Evolutionary conservation across 1,140 invertebrate genomes (phyloP).

Genomic region (Physella acuta): DNA sequence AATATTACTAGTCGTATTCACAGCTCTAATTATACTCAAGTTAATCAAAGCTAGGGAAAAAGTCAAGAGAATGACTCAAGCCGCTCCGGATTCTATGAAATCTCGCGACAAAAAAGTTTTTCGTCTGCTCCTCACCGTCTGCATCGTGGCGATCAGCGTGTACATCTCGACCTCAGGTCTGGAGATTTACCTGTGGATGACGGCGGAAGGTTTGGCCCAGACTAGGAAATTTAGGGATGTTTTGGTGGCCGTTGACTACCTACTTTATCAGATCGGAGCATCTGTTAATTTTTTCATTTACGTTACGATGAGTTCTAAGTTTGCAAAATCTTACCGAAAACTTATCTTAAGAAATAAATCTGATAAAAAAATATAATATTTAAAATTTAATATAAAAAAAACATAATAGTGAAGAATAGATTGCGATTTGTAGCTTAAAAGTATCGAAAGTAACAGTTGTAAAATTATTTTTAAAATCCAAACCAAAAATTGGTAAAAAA

Average conservation of each 20-base stretch:
- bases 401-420: no score
- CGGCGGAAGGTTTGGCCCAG: not conserved
- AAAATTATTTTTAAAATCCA: no score
- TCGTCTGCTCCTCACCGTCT: slow-evolving; percentile 2
- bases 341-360: no score
- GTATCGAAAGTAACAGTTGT: no score
- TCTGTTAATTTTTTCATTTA: slow-evolving; percentile 12
- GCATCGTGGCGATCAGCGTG: not conserved
- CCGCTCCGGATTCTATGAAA: no score
- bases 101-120: not conserved
- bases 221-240: not conserved
- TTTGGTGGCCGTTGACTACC: not conserved
- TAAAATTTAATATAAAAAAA: no score
- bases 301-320: slow-evolving; percentile 10
- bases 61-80: not conserved
- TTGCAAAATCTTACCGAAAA: slow-evolving; percentile 3
- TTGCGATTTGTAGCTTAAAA: no score
- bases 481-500: no score
- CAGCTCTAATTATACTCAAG: not conserved
- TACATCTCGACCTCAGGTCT: not conserved
- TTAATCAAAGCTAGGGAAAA: not conserved
- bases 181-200: not conserved
- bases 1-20: not conserved
- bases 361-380: no score
- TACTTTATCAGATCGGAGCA: not conserved